These are phyloP conservation scores for Baronia brevicornis DNA, from an alignment of 2,888 invertebrate genomes.

Conservation along the genomic window DNA sequence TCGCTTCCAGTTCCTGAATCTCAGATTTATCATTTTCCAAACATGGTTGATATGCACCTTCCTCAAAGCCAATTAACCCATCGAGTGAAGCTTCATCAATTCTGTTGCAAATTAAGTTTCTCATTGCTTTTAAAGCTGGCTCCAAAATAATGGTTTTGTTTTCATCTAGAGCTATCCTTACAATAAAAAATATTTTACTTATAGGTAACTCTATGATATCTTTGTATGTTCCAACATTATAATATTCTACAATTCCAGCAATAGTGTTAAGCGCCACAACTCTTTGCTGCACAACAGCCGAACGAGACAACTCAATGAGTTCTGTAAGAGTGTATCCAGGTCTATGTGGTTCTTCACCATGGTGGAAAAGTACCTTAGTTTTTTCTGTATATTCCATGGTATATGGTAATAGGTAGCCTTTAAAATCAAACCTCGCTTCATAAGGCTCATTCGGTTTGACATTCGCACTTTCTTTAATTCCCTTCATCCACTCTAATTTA, in stretches of 20 bases:
- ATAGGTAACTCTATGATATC: constrained; percentile 83
- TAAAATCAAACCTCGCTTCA: constrained; percentile 89
- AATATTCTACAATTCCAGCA: constrained; percentile 84
- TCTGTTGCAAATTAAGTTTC: constrained; percentile 83
- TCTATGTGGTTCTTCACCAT: constrained; percentile 92
- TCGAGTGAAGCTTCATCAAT: constrained; percentile 87
- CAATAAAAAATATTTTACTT: constrained; percentile 85
- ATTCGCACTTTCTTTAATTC: constrained; percentile 73
- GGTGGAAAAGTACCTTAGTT: constrained; percentile 86
- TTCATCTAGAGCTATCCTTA: constrained; percentile 92
- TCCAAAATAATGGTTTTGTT: constrained; percentile 82
- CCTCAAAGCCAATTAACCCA: constrained; percentile 78
- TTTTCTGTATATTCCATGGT: constrained; percentile 73
- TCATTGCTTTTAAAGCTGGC: constrained; percentile 84
- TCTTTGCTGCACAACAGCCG: constrained; percentile 88
- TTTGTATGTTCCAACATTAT: constrained; percentile 85
- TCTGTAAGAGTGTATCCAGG: constrained; percentile 95
- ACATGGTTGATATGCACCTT: constrained; percentile 78
- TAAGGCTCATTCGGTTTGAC: constrained; percentile 77
- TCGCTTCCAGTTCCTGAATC: constrained; percentile 71
- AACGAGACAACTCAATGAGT: constrained; percentile 85
- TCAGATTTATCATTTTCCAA: constrained; percentile 69
- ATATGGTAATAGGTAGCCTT: constrained; percentile 85
- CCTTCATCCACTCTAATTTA: constrained; percentile 92
- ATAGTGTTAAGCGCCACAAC: constrained; percentile 86